Conservation (phyloP, 2,797 vertebrate genomes). For the Bucorvus abyssinicus region DNA sequence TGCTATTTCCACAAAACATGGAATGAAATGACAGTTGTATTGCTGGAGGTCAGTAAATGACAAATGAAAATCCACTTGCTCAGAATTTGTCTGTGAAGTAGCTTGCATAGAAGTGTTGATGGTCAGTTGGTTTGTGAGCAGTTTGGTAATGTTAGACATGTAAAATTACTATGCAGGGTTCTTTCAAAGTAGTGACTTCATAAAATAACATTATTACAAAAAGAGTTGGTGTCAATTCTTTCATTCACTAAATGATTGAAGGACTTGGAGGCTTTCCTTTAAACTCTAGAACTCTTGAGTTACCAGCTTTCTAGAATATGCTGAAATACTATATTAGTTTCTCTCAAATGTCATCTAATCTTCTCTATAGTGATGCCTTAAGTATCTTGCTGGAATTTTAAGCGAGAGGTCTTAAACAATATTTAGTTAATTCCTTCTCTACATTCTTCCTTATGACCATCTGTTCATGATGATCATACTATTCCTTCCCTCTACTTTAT, state of each 20-base stretch:
- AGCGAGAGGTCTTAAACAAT: not conserved
- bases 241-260: not conserved
- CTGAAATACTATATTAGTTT: not conserved
- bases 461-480: not conserved
- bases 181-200: not conserved
- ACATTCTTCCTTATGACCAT: not conserved
- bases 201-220: not conserved
- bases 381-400: not conserved
- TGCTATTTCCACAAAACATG: not conserved
- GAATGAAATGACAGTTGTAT: not conserved
- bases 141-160: not conserved
- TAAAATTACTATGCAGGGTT: not conserved
- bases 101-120: not conserved
- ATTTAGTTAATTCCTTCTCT: not conserved
- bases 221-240: not conserved
- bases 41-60: not conserved
- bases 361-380: not conserved
- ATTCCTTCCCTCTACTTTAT: not conserved
- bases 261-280: not conserved
- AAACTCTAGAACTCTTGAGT: not conserved
- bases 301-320: not conserved
- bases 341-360: not conserved
- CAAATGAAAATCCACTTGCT: not conserved
- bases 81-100: not conserved
- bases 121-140: not conserved